phyloP scores from a whole-genome alignment of 2,113 vertebrate species.

The Cyprinodon tularosa region DNA sequence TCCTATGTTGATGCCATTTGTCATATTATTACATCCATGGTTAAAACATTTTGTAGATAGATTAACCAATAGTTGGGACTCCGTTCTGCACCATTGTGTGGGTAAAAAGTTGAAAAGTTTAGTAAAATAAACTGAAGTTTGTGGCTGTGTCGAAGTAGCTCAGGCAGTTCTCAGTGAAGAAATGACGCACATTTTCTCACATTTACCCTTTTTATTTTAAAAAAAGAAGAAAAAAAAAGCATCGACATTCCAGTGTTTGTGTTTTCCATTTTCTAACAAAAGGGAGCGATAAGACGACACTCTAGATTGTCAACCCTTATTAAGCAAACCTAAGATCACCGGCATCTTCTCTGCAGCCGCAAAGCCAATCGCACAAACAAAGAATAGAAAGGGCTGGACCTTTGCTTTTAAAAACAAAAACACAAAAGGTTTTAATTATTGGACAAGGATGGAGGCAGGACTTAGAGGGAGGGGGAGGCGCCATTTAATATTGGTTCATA shows the following conservation, averaged over 20 bases:
- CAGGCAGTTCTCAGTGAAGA: neutral
- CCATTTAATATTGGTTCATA: constrained; percentile 27
- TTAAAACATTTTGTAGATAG: too few species aligned
- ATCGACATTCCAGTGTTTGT: constrained; percentile 82
- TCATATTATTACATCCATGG: too few species aligned
- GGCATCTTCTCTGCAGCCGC: constrained; percentile 29
- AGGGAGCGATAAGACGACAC: constrained; percentile 56
- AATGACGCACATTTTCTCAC: constrained; percentile 22
- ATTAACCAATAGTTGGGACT: too few species aligned
- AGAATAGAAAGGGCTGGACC: neutral
- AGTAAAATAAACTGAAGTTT: too few species aligned
- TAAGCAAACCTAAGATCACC: constrained; percentile 44
- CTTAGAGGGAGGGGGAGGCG: constrained; percentile 6
- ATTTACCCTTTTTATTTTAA: constrained; percentile 66
- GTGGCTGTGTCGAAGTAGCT: neutral
- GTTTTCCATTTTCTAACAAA: constrained; percentile 80
- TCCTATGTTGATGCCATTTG: too few species aligned
- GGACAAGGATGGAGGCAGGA: constrained; percentile 28
- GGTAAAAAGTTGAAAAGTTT: too few species aligned
- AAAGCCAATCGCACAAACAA: constrained; percentile 25
- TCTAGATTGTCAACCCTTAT: constrained; percentile 70
- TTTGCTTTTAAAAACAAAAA: neutral
- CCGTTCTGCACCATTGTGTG: too few species aligned
- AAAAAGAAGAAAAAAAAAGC: constrained; percentile 60
- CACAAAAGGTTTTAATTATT: constrained; percentile 39